phyloP scores from a whole-genome alignment of 2,113 vertebrate species.

The Tichodroma muraria region DNA sequence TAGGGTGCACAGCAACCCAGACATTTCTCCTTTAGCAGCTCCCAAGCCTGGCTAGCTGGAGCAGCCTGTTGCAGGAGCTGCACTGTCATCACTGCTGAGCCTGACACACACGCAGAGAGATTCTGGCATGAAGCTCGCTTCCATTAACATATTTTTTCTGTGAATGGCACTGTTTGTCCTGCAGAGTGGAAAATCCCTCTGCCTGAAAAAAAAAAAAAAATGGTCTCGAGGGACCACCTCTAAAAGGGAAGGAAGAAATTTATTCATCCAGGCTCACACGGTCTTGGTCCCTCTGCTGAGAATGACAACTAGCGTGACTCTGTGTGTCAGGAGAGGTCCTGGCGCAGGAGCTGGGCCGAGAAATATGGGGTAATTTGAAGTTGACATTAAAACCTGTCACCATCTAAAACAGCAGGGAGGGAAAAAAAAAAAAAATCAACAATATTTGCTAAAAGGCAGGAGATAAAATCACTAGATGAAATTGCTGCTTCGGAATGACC shows the following conservation, averaged over 20 bases:
- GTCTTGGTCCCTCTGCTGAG: conserved; percentile 23
- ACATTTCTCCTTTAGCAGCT: background rate
- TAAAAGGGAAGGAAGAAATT: conserved; percentile 8
- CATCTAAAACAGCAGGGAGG: conserved; percentile 2
- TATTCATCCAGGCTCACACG: background rate
- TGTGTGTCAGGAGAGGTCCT: background rate
- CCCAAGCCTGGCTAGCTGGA: background rate
- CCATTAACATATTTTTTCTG: conserved; percentile 55
- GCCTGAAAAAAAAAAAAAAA: conserved; percentile 1
- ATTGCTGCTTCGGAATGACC: conserved; percentile 25
- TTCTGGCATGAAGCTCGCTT: conserved; percentile 31
- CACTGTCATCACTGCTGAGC: conserved; percentile 31
- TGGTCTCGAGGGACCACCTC: background rate
- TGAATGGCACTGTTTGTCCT: conserved; percentile 45
- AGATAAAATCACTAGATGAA: conserved; percentile 47
- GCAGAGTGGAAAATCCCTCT: conserved; percentile 51
- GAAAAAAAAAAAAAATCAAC: background rate
- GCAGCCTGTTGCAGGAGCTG: conserved; percentile 33
- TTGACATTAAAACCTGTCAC: conserved; percentile 56
- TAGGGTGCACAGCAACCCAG: background rate
- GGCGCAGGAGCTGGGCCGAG: conserved; percentile 1
- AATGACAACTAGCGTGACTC: background rate
- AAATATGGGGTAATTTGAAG: conserved; percentile 49
- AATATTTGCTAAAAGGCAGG: conserved; percentile 49
- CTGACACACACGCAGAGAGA: background rate